Percentiles rank a stretch among this genome's conserved stretches.
Evolutionary conservation across 2,797 vertebrate species (phyloP).

Genomic region (Periophthalmus magnuspinnatus): DNA sequence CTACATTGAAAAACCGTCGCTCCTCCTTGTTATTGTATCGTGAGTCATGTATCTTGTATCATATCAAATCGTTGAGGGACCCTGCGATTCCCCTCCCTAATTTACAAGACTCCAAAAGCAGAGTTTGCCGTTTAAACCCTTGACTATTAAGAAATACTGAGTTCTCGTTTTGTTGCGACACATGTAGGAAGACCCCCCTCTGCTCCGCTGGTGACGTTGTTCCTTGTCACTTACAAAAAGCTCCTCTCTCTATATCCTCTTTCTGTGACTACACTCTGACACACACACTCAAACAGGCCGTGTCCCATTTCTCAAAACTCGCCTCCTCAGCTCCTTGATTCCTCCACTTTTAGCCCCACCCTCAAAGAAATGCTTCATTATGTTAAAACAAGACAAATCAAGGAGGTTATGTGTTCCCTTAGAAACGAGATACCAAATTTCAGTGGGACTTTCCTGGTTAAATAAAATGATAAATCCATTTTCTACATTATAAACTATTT

Average conservation of each 20-base stretch:
- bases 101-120: background rate
- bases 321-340: background rate
- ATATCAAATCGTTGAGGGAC: too few species aligned
- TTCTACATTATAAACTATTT: too few species aligned
- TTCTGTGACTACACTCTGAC: conserved; percentile 20
- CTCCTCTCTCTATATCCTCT: conserved; percentile 5
- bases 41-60: too few species aligned
- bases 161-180: background rate
- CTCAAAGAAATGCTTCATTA: background rate
- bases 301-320: background rate
- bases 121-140: background rate
- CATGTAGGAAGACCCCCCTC: background rate
- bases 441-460: too few species aligned
- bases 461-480: too few species aligned
- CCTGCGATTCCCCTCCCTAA: too few species aligned
- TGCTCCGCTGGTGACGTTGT: background rate
- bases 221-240: conserved; percentile 4
- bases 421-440: too few species aligned
- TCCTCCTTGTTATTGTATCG: too few species aligned
- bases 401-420: background rate
- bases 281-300: conserved; percentile 15
- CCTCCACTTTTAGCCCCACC: background rate
- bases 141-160: background rate
- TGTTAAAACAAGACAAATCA: background rate
- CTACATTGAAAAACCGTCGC: too few species aligned